These are phyloP conservation scores for Aricia agestis DNA, from an alignment of 1,140 invertebrate species.

Conservation along the genomic window DNA sequence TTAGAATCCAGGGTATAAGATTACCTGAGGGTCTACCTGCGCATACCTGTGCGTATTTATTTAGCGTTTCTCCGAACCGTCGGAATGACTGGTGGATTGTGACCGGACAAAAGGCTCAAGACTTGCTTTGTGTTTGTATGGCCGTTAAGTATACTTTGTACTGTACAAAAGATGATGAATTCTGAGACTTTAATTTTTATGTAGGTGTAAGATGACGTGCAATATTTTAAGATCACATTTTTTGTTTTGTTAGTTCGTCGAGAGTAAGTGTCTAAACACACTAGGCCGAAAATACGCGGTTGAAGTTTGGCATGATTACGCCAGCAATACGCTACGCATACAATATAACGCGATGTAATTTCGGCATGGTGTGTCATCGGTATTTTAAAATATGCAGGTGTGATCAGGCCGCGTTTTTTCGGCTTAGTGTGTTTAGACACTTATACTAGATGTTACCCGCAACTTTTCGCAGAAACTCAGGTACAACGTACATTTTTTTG, in stretches of 20 bases:
- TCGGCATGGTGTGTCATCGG: no score
- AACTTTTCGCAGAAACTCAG: no score
- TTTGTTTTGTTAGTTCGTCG: neutral
- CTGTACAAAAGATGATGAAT: conserved; percentile 19
- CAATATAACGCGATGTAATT: no score
- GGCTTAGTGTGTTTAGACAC: no score
- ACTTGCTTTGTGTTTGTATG: conserved; percentile 5
- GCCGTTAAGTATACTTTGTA: conserved; percentile 22
- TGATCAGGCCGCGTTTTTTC: no score
- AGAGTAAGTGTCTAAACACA: no score
- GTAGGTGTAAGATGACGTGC: conserved; percentile 14
- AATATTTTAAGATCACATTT: neutral
- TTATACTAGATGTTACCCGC: no score
- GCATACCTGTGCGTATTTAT: conserved; percentile 18
- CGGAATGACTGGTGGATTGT: conserved; percentile 33
- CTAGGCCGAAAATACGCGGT: no score
- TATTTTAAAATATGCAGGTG: no score
- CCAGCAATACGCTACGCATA: no score
- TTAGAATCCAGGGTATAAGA: neutral
- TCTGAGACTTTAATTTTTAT: conserved; percentile 21
- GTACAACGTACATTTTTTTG: no score
- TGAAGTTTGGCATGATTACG: no score
- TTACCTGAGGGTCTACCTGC: conserved; percentile 21
- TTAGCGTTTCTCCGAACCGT: conserved; percentile 2
- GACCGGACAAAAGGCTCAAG: conserved; percentile 30